These are phyloP conservation scores for Timema podura DNA, from an alignment of 2,888 invertebrate genomes.

Conservation along the genomic window DNA sequence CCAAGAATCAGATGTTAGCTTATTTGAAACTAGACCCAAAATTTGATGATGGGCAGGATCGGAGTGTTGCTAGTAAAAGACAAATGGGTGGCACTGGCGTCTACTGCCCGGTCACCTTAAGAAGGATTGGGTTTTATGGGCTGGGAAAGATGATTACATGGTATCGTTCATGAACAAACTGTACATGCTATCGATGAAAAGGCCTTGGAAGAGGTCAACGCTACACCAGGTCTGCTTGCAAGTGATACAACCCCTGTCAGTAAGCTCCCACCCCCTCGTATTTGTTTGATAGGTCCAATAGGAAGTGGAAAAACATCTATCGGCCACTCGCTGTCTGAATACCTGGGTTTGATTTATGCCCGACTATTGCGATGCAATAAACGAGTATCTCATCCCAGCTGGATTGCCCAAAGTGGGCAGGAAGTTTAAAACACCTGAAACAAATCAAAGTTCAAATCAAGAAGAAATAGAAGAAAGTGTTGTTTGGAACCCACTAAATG, in stretches of 20 bases:
- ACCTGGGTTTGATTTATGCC: no score
- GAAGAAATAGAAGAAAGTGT: not conserved
- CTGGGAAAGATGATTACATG: not conserved
- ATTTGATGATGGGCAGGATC: no score
- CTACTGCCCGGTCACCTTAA: slow-evolving; percentile 6
- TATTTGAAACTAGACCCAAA: no score
- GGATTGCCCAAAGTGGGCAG: no score
- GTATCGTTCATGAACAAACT: not conserved
- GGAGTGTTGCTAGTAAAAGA: no score
- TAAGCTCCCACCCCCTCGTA: slow-evolving; percentile 1
- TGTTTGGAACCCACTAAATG: no score
- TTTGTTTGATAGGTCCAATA: not conserved
- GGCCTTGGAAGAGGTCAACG: not conserved
- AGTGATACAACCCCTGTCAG: not conserved
- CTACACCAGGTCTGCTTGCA: not conserved
- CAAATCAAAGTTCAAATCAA: not conserved
- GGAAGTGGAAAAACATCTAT: not conserved
- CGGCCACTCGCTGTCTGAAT: no score
- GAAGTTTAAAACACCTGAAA: not conserved
- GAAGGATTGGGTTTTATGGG: slow-evolving; percentile 8
- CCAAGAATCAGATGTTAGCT: no score
- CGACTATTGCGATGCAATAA: no score
- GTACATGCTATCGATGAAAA: not conserved
- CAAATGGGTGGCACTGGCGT: slow-evolving; percentile 3
- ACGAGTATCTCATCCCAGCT: no score